A percentile compares a stretch with the other conserved stretches of the same genome.
These are phyloP conservation scores for Macrotus californicus DNA, from an alignment of 2,113 vertebrate species.

Conservation along the genomic window DNA sequence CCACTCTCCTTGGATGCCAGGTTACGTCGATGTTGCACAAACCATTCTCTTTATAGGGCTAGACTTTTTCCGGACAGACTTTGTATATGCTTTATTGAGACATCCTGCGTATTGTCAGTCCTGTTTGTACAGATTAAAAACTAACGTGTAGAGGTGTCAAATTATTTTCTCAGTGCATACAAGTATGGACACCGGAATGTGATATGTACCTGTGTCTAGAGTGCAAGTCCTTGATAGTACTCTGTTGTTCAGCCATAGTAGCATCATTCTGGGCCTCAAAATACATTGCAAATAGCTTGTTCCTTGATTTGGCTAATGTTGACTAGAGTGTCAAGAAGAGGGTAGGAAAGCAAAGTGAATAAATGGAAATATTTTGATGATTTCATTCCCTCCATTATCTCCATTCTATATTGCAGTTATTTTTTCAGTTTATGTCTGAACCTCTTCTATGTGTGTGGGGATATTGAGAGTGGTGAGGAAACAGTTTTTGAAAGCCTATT, in stretches of 20 bases:
- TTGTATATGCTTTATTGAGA: background rate
- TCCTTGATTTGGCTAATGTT: slow-evolving; percentile 24
- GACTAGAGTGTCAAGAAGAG: background rate
- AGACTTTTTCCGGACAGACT: too few species aligned
- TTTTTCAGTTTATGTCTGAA: background rate
- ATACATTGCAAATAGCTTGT: background rate
- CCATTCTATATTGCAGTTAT: background rate
- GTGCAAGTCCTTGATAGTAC: background rate
- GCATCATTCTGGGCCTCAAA: slow-evolving; percentile 14
- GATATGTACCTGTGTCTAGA: background rate
- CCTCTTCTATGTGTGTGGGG: background rate
- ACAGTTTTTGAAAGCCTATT: slow-evolving; percentile 5
- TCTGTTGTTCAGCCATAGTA: background rate
- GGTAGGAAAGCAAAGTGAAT: slow-evolving; percentile 10
- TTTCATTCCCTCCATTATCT: background rate
- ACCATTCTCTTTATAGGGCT: too few species aligned
- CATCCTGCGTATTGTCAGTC: background rate
- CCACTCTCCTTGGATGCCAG: too few species aligned
- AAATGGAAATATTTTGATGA: slow-evolving; percentile 6
- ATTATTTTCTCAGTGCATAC: slow-evolving; percentile 20
- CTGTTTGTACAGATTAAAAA: slow-evolving; percentile 36
- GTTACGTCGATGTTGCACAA: too few species aligned
- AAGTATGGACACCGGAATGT: background rate
- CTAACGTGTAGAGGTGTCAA: background rate
- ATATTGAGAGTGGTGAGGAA: background rate